Base-by-base conservation (phyloP, 2,888 invertebrate species). In the Agrochola lota region DNA sequence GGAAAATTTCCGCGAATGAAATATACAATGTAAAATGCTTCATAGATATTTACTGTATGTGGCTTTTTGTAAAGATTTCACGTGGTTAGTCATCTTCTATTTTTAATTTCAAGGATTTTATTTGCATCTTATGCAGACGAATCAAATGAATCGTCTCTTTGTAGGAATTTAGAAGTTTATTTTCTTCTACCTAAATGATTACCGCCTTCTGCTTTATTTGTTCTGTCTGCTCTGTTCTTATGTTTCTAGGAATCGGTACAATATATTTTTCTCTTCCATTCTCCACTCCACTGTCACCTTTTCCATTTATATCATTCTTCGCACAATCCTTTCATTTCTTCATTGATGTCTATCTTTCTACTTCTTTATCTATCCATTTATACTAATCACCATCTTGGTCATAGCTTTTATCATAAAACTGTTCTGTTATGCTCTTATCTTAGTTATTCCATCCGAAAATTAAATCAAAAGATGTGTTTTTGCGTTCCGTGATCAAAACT, bases 1-100 rank as follows among this genome's bases (percentile, higher is more conserved):
- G 88, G 88, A 90, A 90, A 89, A 85, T 87, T 89, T 88, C 79
- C 78, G 76, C 72, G 49, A 82, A 74, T 70, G 30, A 52, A 76
- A 73, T 62, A 49, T 23, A 74, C 26, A 23, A 35, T 52, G 30
- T 64, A 30, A 72, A 43, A 71, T 73, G 59, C 43, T 40, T 81
- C 26, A 73, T n/a, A 62, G 23, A 62, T 71, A 62, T 52, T 74
- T 66, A 60, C 15, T n/a, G 43, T 71, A 40, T 71, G 60, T 60
- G 57, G 55, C 15, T 70, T 69, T 77, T 82, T 63, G 9, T 67
- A 30, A 1, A 62, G 12, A 69, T 71, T 66, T 55, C 59, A 59
- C 0, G 49, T 59, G 30, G 15, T 35, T 55, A 71, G 66, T 74
- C 20, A 57, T 55, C 20, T 63, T 40, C 5, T 70, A 67, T 59